phyloP scores from a whole-genome alignment of 2,113 vertebrate genomes.

The Prietella phreatophila region DNA sequence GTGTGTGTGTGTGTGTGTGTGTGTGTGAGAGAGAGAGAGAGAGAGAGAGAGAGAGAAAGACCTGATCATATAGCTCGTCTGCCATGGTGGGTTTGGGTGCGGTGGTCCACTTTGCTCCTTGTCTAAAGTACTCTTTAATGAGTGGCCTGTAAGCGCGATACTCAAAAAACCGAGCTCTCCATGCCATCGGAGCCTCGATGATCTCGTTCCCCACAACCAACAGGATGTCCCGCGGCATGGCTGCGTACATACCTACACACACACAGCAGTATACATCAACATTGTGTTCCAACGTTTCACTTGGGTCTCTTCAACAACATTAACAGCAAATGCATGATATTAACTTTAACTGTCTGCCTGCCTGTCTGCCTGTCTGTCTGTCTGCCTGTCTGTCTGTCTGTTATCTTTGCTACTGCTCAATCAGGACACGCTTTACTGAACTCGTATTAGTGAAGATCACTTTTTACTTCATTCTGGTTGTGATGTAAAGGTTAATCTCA shows the following conservation, averaged over 20 bases:
- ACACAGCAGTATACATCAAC: neutral
- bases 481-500: neutral
- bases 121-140: conserved; percentile 95
- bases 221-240: conserved; percentile 97
- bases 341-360: neutral
- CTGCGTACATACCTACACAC: conserved; percentile 89
- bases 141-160: conserved; percentile 91
- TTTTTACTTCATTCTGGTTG: neutral
- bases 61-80: conserved; percentile 92
- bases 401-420: neutral
- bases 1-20: neutral
- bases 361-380: neutral
- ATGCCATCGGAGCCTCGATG: conserved; percentile 98
- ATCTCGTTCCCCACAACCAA: conserved; percentile 96
- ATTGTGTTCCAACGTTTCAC: neutral
- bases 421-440: too few relatives aligned
- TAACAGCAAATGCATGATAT: neutral
- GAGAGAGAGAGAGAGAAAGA: conserved; percentile 51
- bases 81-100: conserved; percentile 97
- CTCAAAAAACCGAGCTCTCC: conserved; percentile 97
- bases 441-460: neutral
- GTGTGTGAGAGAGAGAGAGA: too few relatives aligned
- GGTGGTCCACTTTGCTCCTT: conserved; percentile 96
- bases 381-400: neutral
- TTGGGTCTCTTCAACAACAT: neutral